These are phyloP conservation scores for Cheumatopsyche charites DNA, from an alignment of 1,140 invertebrate species.

Conservation along the genomic window DNA sequence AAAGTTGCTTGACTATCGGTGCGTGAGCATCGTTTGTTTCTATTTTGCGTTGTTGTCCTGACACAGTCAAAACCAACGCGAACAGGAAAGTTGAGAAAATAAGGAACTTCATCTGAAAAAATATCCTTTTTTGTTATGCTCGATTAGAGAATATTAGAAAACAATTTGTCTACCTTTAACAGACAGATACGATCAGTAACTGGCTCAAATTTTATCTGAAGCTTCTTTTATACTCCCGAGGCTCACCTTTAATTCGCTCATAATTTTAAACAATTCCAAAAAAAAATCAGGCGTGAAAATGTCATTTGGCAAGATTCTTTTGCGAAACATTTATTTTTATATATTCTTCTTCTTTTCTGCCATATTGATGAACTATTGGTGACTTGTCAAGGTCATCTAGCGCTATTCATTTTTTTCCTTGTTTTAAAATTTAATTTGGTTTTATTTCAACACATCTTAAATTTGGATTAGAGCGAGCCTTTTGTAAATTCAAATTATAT, in stretches of 20 bases:
- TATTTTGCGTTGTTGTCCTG: constrained; percentile 14
- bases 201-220: neutral
- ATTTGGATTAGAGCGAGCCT: too few species aligned
- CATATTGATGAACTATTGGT: neutral
- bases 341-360: too few species aligned
- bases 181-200: neutral
- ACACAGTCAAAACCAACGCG: constrained; percentile 32
- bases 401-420: constrained; percentile 1
- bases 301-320: too few species aligned
- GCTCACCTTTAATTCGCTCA: too few species aligned
- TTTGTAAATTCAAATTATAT: too few species aligned
- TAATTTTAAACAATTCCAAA: neutral
- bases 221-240: neutral
- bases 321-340: too few species aligned
- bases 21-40: constrained; percentile 48
- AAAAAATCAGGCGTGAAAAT: neutral
- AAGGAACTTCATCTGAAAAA: constrained; percentile 31
- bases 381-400: neutral
- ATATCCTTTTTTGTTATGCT: neutral
- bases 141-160: too few species aligned
- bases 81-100: neutral
- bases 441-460: too few species aligned
- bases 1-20: constrained; percentile 54
- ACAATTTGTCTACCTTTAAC: neutral
- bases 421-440: too few species aligned